phyloP scores from a whole-genome alignment of 2,113 vertebrate genomes.

The Semnornis frantzii region DNA sequence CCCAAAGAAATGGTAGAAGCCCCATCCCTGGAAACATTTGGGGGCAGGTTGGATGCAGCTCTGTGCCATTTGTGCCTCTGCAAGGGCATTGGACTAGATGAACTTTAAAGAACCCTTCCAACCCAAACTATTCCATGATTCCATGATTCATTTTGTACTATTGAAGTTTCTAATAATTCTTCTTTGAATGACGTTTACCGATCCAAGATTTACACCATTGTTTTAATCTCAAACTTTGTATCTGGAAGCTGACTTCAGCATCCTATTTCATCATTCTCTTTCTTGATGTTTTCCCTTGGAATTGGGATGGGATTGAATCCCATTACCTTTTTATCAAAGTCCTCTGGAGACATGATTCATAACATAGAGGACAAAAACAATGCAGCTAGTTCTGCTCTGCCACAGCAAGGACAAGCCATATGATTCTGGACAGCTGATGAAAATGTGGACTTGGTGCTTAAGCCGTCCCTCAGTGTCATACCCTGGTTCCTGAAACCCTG shows the following conservation, averaged over 20 bases:
- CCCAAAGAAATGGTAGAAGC: no score
- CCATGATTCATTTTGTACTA: background rate
- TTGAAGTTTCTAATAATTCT: background rate
- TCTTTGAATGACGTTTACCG: rapidly evolving
- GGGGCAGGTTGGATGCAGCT: background rate
- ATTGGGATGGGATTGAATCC: background rate
- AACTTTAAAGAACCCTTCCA: background rate
- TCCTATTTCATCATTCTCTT: background rate
- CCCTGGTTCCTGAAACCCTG: background rate
- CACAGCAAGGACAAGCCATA: rapidly evolving
- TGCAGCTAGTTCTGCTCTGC: background rate
- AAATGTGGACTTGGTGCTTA: rapidly evolving
- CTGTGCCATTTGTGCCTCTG: background rate
- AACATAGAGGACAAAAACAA: background rate
- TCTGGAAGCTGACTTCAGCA: background rate
- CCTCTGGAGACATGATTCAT: background rate
- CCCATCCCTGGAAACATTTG: background rate
- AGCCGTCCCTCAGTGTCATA: background rate
- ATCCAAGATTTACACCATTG: no score
- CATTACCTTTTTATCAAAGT: background rate
- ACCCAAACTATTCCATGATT: background rate
- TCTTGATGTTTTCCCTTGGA: background rate
- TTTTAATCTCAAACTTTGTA: background rate
- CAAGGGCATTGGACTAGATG: background rate
- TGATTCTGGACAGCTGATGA: background rate